Evolutionary conservation across 2,888 invertebrate species (phyloP).

Genomic region (Bellardia bayeri): DNA sequence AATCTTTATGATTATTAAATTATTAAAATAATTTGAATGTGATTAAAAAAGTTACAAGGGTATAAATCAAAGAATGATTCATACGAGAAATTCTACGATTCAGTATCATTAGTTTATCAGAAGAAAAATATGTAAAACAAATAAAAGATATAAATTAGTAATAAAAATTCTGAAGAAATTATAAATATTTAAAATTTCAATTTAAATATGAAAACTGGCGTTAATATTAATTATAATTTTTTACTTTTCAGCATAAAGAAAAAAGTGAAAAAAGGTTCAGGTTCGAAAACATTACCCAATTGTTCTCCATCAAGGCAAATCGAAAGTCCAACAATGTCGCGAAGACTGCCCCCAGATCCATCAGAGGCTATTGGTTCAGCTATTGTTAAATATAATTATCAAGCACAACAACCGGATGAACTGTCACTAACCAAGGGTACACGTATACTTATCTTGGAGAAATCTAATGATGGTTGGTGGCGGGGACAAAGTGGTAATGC

Average conservation of each 20-base stretch:
- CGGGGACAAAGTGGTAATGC: slow-evolving; percentile 91
- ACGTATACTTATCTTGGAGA: slow-evolving; percentile 96
- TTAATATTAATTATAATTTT: background rate
- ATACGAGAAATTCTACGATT: no score
- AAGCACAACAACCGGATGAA: slow-evolving; percentile 98
- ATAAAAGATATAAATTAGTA: no score
- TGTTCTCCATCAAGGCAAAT: slow-evolving; percentile 92
- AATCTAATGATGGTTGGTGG: slow-evolving; percentile 99
- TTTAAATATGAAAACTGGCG: no score
- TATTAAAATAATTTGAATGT: no score
- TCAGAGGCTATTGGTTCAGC: slow-evolving; percentile 94
- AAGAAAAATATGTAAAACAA: no score
- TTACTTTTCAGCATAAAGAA: slow-evolving; percentile 90
- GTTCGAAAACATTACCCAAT: slow-evolving; percentile 93
- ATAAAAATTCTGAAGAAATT: no score
- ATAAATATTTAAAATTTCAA: no score
- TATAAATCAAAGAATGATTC: no score
- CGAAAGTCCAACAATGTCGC: slow-evolving; percentile 91
- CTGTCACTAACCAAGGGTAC: slow-evolving; percentile 97
- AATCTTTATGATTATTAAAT: no score
- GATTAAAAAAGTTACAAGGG: no score
- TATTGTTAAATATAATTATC: slow-evolving; percentile 97
- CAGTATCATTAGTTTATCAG: no score
- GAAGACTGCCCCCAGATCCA: slow-evolving; percentile 91
- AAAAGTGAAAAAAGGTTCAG: slow-evolving; percentile 92